Evolutionary conservation across 2,113 vertebrate genomes (phyloP).

Genomic region (Vombatus ursinus): DNA sequence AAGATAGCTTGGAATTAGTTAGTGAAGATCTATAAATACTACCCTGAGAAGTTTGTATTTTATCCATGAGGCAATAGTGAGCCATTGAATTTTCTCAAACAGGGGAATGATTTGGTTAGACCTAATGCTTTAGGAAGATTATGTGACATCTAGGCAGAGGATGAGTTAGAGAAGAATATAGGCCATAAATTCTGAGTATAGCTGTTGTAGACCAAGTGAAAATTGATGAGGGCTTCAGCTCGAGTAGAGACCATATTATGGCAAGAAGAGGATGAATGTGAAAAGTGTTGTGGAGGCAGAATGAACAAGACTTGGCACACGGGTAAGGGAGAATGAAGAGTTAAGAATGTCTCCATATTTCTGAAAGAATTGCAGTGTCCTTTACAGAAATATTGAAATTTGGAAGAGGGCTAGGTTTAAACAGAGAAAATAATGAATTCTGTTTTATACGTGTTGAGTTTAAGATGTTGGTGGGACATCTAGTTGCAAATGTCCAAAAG

Average conservation of each 20-base stretch:
- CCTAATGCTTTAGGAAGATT: background rate
- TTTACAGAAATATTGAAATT: background rate
- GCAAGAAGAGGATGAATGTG: background rate
- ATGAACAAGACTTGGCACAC: background rate
- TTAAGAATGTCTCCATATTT: background rate
- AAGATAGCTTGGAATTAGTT: background rate
- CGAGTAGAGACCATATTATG: background rate
- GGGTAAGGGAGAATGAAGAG: background rate
- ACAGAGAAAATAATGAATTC: background rate
- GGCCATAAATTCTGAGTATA: background rate
- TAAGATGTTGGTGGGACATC: background rate
- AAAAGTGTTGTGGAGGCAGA: background rate
- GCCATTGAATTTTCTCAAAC: background rate
- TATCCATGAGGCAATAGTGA: background rate
- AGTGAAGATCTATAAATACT: background rate
- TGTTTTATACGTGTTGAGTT: background rate
- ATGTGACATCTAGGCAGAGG: background rate
- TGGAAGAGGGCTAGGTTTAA: background rate
- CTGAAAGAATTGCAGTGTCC: background rate
- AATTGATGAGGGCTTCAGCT: background rate
- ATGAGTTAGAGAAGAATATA: background rate
- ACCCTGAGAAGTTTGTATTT: background rate
- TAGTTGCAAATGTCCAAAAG: background rate
- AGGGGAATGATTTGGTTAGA: background rate
- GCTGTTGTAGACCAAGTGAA: background rate